These are phyloP conservation scores for Pocillopora verrucosa DNA, from an alignment of 64 coral and sea anemone genomes.

Conservation along the genomic window DNA sequence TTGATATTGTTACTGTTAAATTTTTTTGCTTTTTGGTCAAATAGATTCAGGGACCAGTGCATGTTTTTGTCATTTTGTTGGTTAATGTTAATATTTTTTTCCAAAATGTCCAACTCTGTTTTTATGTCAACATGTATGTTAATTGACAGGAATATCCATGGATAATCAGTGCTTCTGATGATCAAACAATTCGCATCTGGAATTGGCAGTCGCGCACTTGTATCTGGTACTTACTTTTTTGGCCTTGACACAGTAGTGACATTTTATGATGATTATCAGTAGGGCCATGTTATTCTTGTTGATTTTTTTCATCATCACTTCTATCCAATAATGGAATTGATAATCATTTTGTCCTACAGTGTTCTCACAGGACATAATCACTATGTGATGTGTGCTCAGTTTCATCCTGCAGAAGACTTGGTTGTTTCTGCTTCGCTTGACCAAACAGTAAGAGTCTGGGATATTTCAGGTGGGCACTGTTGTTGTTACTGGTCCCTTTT, in stretches of 20 bases:
- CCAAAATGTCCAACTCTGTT: too few species aligned
- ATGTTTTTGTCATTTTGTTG: background rate
- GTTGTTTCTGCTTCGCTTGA: constrained; percentile 96
- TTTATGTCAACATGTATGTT: too few species aligned
- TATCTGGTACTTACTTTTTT: constrained; percentile 62
- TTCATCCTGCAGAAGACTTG: constrained; percentile 92
- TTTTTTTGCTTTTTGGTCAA: background rate
- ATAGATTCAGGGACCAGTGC: background rate
- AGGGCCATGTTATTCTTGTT: too few species aligned
- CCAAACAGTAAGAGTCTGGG: constrained; percentile 98
- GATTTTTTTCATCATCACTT: background rate
- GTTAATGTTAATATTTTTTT: too few species aligned
- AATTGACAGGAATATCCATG: constrained; percentile 94
- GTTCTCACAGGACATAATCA: constrained; percentile 98
- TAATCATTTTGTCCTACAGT: constrained; percentile 41
- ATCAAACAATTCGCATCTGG: constrained; percentile 98
- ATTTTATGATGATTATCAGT: too few species aligned
- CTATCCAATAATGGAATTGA: background rate
- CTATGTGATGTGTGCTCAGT: constrained; percentile 99
- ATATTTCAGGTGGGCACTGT: constrained; percentile 74
- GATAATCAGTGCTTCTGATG: constrained; percentile 98
- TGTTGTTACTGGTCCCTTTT: too few species aligned
- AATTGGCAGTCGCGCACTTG: constrained; percentile 99
- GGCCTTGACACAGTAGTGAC: background rate
- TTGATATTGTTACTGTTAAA: background rate